Conservation (phyloP, 2,113 vertebrate genomes). For the Tachysurus vachellii region DNA sequence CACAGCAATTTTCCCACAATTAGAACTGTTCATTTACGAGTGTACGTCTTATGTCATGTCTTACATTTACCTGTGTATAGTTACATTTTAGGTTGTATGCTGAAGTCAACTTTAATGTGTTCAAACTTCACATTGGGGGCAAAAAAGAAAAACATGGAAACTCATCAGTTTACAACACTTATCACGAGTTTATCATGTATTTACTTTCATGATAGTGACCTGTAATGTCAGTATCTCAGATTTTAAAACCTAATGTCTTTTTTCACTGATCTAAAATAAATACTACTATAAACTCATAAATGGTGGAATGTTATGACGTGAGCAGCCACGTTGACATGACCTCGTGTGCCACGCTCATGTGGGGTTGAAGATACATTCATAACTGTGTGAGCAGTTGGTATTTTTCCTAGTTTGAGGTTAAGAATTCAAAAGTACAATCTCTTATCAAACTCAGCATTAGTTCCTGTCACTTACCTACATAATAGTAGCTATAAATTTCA, state of each 20-base stretch:
- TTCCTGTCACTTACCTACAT: neutral
- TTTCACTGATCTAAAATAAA: neutral
- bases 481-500: neutral
- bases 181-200: neutral
- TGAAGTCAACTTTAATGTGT: neutral
- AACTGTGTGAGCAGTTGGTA: neutral
- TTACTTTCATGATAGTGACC: neutral
- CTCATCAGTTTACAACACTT: neutral
- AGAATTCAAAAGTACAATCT: neutral
- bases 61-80: no score
- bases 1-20: neutral
- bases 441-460: neutral
- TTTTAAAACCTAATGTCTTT: neutral
- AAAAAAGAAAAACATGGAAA: no score
- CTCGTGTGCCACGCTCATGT: no score
- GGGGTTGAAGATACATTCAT: no score
- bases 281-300: neutral
- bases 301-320: neutral
- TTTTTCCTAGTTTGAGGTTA: neutral
- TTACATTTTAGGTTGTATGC: neutral
- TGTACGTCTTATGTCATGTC: no score
- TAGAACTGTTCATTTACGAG: no score
- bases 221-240: neutral
- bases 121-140: no score
- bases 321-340: neutral